Evolutionary conservation across 2,888 invertebrate genomes (phyloP).

Genomic region (Spodoptera exigua): DNA sequence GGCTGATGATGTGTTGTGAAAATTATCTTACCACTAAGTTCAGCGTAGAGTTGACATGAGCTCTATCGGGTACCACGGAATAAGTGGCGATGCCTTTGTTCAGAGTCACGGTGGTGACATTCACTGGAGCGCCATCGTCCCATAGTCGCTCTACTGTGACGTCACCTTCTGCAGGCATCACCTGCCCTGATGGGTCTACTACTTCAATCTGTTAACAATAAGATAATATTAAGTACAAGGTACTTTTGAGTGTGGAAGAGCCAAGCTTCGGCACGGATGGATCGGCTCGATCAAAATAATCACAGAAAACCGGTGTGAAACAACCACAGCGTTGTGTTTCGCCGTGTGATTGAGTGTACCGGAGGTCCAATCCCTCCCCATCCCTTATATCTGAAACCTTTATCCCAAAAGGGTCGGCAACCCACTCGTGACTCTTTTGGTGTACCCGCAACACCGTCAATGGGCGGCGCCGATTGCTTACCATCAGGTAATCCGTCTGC

Average conservation of each 20-base stretch:
- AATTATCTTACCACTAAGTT: conserved; percentile 91
- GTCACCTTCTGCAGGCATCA: conserved; percentile 73
- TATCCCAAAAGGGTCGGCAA: no score
- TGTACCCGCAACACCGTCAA: no score
- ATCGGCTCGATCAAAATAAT: no score
- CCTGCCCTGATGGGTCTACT: conserved; percentile 77
- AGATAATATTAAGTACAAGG: not conserved
- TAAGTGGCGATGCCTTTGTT: conserved; percentile 77
- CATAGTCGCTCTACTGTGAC: conserved; percentile 80
- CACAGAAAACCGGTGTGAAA: no score
- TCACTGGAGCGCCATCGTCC: conserved; percentile 84
- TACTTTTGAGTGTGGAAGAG: not conserved
- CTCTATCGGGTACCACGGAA: conserved; percentile 74
- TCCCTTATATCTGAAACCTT: no score
- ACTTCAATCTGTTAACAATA: conserved; percentile 74
- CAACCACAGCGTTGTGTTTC: not conserved
- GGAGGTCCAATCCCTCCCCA: no score
- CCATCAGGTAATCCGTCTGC: no score
- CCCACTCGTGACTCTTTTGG: no score
- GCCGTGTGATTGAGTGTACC: not conserved
- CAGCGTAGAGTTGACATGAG: conserved; percentile 90
- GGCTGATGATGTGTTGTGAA: no score
- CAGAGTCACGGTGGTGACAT: conserved; percentile 73
- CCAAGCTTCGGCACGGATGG: no score
- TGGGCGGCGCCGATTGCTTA: no score